Conservation (phyloP, 2,888 invertebrate species). For the Pyrrhia umbra region DNA sequence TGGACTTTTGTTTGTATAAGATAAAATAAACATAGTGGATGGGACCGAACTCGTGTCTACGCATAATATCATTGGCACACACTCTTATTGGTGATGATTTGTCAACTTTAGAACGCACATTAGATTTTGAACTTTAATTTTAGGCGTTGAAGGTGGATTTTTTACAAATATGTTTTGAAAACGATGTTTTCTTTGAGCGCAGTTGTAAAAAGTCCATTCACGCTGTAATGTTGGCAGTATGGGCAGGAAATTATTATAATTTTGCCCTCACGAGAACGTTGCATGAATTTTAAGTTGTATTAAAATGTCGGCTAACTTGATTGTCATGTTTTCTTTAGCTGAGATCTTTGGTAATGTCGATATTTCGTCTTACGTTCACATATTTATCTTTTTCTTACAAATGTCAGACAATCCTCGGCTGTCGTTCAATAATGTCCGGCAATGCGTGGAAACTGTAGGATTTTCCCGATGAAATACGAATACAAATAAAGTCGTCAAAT, state of each 20-base stretch:
- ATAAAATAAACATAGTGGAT: constrained; percentile 63
- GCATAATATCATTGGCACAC: constrained; percentile 88
- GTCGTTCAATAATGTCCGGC: constrained; percentile 4
- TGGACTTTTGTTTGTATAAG: constrained; percentile 47
- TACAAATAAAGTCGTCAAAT: no score
- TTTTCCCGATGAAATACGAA: no score
- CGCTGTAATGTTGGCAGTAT: constrained; percentile 72
- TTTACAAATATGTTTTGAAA: constrained; percentile 20
- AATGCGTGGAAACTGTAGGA: no score
- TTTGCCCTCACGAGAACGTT: constrained; percentile 55
- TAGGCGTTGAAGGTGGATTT: constrained; percentile 39
- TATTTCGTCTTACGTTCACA: no score
- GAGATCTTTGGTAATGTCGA: constrained; percentile 45
- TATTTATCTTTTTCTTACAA: constrained; percentile 38
- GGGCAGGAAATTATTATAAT: constrained; percentile 65
- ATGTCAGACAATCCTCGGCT: constrained; percentile 17
- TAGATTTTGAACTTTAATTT: constrained; percentile 61
- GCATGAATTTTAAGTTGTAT: constrained; percentile 62
- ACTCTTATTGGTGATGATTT: constrained; percentile 84
- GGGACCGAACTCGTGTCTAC: constrained; percentile 82
- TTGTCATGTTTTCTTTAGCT: constrained; percentile 52
- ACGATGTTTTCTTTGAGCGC: constrained; percentile 75
- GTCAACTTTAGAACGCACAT: constrained; percentile 76
- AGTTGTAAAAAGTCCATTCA: constrained; percentile 78
- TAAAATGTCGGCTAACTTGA: constrained; percentile 49